phyloP scores from a whole-genome alignment of 2,797 vertebrate genomes.

The Gallinago solitaria region DNA sequence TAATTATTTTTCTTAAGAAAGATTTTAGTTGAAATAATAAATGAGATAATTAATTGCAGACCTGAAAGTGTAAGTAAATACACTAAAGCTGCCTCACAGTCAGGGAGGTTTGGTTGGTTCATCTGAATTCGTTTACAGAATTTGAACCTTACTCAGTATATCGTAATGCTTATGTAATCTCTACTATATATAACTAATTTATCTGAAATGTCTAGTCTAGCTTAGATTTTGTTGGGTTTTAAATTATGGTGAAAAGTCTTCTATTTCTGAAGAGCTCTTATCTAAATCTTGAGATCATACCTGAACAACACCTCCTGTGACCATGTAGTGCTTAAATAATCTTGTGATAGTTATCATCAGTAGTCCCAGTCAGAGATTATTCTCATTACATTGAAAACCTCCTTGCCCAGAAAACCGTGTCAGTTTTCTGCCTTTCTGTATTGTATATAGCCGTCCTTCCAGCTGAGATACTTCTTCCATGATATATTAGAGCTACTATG shows the following conservation, averaged over 20 bases:
- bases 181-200: not conserved
- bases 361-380: too few species aligned
- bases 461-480: not conserved
- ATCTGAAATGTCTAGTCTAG: not conserved
- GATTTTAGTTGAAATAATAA: slow-evolving; percentile 1
- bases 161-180: not conserved
- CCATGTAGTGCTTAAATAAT: not conserved
- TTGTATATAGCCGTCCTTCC: not conserved
- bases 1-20: not conserved
- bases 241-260: not conserved
- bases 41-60: not conserved
- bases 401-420: not conserved
- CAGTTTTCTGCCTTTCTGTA: not conserved
- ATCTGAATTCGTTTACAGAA: not conserved
- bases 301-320: not conserved
- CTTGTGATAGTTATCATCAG: rapidly evolving
- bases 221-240: not conserved
- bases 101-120: not conserved
- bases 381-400: not conserved
- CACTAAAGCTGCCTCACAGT: not conserved
- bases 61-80: not conserved
- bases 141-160: not conserved
- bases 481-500: not conserved
- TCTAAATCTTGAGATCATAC: not conserved
- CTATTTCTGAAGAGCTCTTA: not conserved